Percentiles rank a stretch among this genome's conserved stretches.
Evolutionary conservation across 2,113 vertebrate species (phyloP).

Genomic region (Sebastes schlegelii): DNA sequence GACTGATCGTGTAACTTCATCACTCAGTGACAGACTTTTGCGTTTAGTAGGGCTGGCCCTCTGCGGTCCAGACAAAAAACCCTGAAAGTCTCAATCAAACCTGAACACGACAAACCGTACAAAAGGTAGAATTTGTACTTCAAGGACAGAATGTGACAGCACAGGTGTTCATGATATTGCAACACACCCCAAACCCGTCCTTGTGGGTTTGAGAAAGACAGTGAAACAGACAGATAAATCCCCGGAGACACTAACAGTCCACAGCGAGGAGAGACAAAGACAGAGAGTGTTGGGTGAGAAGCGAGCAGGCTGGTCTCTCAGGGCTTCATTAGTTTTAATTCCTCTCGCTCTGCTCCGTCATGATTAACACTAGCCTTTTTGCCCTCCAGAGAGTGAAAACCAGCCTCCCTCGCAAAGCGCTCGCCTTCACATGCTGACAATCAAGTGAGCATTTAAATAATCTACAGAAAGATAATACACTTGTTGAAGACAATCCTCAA

Average conservation of each 20-base stretch:
- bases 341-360: conserved; percentile 91
- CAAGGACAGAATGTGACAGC: background rate
- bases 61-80: too few species aligned
- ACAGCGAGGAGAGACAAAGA: conserved; percentile 32
- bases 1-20: too few species aligned
- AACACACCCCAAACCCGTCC: background rate
- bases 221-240: conserved; percentile 27
- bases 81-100: background rate
- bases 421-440: conserved; percentile 71
- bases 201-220: conserved; percentile 21
- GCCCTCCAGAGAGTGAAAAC: conserved; percentile 87
- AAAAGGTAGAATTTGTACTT: background rate
- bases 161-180: conserved; percentile 38
- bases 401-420: conserved; percentile 80
- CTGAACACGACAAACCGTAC: background rate
- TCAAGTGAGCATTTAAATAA: conserved; percentile 83
- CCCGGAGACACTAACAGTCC: conserved; percentile 28
- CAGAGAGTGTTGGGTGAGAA: conserved; percentile 44
- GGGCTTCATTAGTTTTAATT: conserved; percentile 98
- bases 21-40: too few species aligned
- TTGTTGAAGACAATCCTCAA: conserved; percentile 16
- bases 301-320: conserved; percentile 85
- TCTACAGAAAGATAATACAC: conserved; percentile 44
- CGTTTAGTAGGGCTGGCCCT: too few species aligned
- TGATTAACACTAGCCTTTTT: conserved; percentile 98